Conservation (phyloP, 2,113 vertebrate species). For the Pelusios castaneus region DNA sequence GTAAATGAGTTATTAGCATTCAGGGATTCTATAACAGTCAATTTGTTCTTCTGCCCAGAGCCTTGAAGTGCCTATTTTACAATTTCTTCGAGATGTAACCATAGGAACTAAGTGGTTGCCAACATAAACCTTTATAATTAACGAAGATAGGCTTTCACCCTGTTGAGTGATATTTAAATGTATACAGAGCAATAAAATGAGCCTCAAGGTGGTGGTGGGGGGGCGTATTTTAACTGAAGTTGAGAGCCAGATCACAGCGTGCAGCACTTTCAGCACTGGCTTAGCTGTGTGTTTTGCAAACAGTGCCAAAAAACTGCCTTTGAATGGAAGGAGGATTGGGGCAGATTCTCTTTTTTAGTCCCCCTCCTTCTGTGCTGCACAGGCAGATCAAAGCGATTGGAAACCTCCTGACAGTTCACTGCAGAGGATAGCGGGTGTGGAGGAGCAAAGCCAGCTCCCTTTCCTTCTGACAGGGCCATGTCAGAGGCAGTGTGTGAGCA, state of each 20-base stretch:
- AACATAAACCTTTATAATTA: conserved; percentile 77
- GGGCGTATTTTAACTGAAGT: conserved; percentile 11
- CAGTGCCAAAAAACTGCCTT: not conserved
- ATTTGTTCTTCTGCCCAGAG: conserved; percentile 75
- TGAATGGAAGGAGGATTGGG: not conserved
- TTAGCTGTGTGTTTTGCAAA: not conserved
- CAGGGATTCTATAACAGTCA: conserved; percentile 76
- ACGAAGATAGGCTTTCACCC: conserved; percentile 65
- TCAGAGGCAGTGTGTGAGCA: not conserved
- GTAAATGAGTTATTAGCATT: conserved; percentile 81
- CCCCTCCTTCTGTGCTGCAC: not conserved
- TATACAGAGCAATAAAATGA: conserved; percentile 37
- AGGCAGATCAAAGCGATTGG: not conserved
- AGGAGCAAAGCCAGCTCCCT: not conserved
- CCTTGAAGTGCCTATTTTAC: conserved; percentile 74
- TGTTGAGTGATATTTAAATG: conserved; percentile 62
- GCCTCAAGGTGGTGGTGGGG: conserved; percentile 37
- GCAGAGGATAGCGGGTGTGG: not conserved
- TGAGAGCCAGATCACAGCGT: not conserved
- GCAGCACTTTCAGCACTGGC: not conserved
- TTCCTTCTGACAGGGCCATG: not conserved
- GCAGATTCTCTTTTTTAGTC: conserved; percentile 35
- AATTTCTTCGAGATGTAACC: conserved; percentile 76
- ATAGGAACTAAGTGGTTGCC: conserved; percentile 77
- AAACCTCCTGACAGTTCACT: not conserved